A percentile compares a stretch with the other conserved stretches of the same genome.
Evolutionary conservation across 2,888 invertebrate species (phyloP).

Genomic region (Troglohyphantes excavatus): DNA sequence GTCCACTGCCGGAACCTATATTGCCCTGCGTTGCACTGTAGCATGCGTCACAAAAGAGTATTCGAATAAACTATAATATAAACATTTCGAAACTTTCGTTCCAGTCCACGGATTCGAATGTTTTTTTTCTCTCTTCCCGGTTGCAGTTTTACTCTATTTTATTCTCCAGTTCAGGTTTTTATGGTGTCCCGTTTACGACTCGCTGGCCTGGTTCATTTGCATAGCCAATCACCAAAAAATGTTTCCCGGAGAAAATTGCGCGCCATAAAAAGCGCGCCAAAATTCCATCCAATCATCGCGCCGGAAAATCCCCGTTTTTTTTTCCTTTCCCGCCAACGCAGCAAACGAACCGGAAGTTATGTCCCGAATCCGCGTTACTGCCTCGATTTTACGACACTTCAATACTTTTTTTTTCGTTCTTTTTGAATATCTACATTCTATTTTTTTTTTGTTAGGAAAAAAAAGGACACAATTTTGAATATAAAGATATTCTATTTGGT

Average conservation of each 20-base stretch:
- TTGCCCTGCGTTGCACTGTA: conserved; percentile 3
- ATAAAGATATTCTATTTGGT: conserved; percentile 1
- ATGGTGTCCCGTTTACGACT: conserved; percentile 75
- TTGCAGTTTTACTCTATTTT: conserved; percentile 58
- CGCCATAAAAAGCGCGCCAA: conserved; percentile 74
- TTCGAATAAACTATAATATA: conserved; percentile 68
- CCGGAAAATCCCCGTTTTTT: conserved; percentile 59
- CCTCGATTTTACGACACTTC: conserved; percentile 64
- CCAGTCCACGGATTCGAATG: conserved; percentile 58
- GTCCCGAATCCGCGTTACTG: conserved; percentile 75
- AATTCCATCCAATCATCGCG: conserved; percentile 76
- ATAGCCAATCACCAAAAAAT: conserved; percentile 78
- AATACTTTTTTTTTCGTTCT: neutral
- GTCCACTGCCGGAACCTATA: conserved; percentile 42
- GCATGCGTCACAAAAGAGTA: conserved; percentile 40
- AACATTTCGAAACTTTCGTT: conserved; percentile 73
- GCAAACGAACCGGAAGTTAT: conserved; percentile 78
- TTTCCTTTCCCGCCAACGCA: conserved; percentile 63
- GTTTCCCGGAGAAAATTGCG: conserved; percentile 72
- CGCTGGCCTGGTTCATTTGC: conserved; percentile 72
- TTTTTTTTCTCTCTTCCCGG: conserved; percentile 31
- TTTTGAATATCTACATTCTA: neutral
- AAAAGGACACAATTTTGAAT: neutral
- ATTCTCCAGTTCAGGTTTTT: conserved; percentile 47
- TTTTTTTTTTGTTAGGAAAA: conserved; percentile 13